phyloP scores from a whole-genome alignment of 2,888 invertebrate species.

The Mythimna pallens region DNA sequence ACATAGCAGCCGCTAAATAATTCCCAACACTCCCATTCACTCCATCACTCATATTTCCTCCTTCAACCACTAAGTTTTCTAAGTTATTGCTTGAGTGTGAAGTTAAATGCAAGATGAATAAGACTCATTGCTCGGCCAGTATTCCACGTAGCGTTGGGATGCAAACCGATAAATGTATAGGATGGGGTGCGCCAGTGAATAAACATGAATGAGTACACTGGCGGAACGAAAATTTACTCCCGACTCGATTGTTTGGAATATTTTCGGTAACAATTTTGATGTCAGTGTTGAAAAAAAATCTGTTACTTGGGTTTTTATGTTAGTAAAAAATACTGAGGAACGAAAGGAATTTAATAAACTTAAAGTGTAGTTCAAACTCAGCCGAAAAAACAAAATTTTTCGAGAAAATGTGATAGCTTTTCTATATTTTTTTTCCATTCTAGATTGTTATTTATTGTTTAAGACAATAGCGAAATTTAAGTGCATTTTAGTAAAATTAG shows the following conservation, averaged over 20 bases:
- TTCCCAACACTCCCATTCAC: conserved; percentile 24
- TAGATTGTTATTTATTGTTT: neutral
- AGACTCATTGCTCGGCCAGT: conserved; percentile 69
- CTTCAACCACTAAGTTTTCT: conserved; percentile 54
- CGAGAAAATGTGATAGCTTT: neutral
- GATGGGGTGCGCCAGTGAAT: conserved; percentile 77
- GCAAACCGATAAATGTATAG: conserved; percentile 86
- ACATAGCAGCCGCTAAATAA: conserved; percentile 40
- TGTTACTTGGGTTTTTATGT: neutral
- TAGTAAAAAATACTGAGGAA: conserved; percentile 8
- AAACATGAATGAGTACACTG: conserved; percentile 75
- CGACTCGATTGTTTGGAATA: conserved; percentile 31
- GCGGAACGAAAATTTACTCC: conserved; percentile 34
- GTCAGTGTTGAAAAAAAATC: neutral
- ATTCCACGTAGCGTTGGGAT: conserved; percentile 81
- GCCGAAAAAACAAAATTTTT: neutral
- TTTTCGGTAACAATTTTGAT: conserved; percentile 21
- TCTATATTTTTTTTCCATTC: too few relatives aligned
- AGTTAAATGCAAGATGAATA: conserved; percentile 84
- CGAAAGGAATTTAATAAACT: conserved; percentile 1
- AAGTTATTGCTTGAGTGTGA: conserved; percentile 74
- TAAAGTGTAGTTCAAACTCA: neutral
- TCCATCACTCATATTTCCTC: conserved; percentile 59
- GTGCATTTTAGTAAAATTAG: neutral
- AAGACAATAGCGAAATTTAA: neutral